These are phyloP conservation scores for Bergia sp. DNA, from an alignment of 92 coral and sea anemone species.

Conservation along the genomic window DNA sequence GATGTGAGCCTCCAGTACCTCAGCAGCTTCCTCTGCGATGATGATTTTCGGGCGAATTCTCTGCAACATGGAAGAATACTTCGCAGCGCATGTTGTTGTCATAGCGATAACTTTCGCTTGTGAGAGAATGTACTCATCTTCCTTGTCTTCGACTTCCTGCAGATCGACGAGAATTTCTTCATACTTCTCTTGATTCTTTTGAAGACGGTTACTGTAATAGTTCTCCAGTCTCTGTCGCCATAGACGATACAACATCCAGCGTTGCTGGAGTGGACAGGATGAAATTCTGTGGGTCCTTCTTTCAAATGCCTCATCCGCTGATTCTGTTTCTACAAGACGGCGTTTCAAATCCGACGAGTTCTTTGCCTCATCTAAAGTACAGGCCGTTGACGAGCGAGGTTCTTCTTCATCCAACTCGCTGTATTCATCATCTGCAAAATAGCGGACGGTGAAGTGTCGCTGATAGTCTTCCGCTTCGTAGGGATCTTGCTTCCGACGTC, in stretches of 20 bases:
- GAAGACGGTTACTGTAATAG: conserved; percentile 46
- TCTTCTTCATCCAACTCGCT: conserved; percentile 23
- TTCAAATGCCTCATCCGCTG: neutral
- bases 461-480: conserved; percentile 32
- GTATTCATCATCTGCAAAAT: conserved; percentile 25
- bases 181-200: conserved; percentile 55
- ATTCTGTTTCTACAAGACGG: conserved; percentile 8
- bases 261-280: conserved; percentile 4
- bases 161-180: conserved; percentile 59
- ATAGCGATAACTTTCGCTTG: conserved; percentile 54
- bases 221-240: conserved; percentile 76
- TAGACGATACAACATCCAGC: conserved; percentile 81
- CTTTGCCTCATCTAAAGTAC: conserved; percentile 22
- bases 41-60: conserved; percentile 78
- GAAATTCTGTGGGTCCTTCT: neutral
- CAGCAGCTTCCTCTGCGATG: conserved; percentile 95
- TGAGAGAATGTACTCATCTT: conserved; percentile 53
- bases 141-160: conserved; percentile 60
- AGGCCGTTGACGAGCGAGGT: neutral
- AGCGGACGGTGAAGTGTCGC: conserved; percentile 24
- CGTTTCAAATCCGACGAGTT: conserved; percentile 24
- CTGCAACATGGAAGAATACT: conserved; percentile 66
- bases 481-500: neutral
- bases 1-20: conserved; percentile 91
- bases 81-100: conserved; percentile 78